Evolutionary conservation across 2,113 vertebrate genomes (phyloP).

Genomic region (Caracal caracal): DNA sequence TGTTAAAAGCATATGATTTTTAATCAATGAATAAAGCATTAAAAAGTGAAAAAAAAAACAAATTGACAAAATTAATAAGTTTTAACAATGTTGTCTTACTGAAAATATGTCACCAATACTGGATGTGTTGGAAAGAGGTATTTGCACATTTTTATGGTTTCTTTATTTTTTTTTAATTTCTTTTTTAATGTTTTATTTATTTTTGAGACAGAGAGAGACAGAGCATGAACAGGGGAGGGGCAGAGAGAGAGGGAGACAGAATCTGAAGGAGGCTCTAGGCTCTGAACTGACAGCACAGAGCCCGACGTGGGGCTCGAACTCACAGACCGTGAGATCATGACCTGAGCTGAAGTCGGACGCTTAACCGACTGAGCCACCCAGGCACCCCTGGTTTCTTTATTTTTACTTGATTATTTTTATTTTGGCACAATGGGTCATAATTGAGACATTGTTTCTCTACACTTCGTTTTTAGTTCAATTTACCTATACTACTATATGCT

Average conservation of each 20-base stretch:
- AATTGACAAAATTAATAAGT: neutral
- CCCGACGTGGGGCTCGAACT: too few relatives aligned
- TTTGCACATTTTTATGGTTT: neutral
- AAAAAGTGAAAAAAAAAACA: slow-evolving; percentile 78
- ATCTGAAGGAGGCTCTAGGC: too few relatives aligned
- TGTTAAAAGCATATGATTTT: slow-evolving; percentile 94
- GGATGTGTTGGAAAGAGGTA: neutral
- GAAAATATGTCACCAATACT: neutral
- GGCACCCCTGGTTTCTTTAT: neutral
- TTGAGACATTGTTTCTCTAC: neutral
- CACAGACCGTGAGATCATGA: too few relatives aligned
- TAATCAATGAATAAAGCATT: slow-evolving; percentile 95
- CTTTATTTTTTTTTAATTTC: neutral
- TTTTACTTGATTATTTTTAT: neutral
- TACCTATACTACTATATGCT: neutral
- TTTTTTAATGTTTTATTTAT: too few relatives aligned
- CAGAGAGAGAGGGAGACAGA: too few relatives aligned
- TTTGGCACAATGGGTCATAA: neutral
- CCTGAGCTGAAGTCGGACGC: too few relatives aligned
- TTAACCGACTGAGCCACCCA: too few relatives aligned
- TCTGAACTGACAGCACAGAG: too few relatives aligned
- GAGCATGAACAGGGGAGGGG: too few relatives aligned
- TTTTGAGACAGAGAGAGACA: too few relatives aligned
- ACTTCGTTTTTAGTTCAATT: neutral
- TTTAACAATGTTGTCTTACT: neutral